These are phyloP conservation scores for Lynx canadensis DNA, from an alignment of 2,113 vertebrate genomes.

Conservation along the genomic window DNA sequence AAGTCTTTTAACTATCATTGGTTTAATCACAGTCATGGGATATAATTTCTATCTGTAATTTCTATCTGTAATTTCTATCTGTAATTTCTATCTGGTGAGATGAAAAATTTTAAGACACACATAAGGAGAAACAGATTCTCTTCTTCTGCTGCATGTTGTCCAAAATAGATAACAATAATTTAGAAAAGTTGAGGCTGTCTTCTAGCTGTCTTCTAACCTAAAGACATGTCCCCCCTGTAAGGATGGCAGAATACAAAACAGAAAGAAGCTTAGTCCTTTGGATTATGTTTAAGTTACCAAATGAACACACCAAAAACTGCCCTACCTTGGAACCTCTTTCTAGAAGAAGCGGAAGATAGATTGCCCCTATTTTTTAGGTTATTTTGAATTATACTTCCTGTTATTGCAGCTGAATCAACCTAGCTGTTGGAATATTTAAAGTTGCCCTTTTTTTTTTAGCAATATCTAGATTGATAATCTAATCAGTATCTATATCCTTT, in stretches of 20 bases:
- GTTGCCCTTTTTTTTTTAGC: neutral
- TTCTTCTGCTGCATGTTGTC: neutral
- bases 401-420: neutral
- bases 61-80: too few species aligned
- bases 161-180: neutral
- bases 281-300: neutral
- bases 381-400: neutral
- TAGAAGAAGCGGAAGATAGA: neutral
- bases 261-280: neutral
- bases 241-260: neutral
- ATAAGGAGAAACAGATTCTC: neutral
- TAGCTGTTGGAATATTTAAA: neutral
- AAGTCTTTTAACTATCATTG: neutral
- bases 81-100: neutral
- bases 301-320: neutral
- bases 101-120: neutral
- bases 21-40: neutral
- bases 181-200: neutral
- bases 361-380: neutral
- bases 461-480: neutral
- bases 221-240: neutral
- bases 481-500: neutral
- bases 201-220: neutral
- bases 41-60: neutral
- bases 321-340: neutral